These are phyloP conservation scores for Endotricha flammealis DNA, from an alignment of 2,888 invertebrate genomes.

Conservation along the genomic window DNA sequence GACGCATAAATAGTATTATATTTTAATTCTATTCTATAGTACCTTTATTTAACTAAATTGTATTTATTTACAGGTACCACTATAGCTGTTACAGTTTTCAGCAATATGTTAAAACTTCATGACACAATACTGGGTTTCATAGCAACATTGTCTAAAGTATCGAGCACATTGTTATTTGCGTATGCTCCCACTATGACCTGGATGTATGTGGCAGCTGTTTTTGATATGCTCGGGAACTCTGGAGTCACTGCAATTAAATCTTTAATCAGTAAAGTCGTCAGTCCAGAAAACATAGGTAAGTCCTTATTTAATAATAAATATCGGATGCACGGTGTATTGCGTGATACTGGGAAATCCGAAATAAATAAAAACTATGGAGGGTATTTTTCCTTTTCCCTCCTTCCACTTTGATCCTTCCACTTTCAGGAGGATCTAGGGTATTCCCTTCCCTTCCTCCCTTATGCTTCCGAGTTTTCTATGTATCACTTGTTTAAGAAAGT, in stretches of 20 bases:
- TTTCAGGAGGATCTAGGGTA: too few relatives aligned
- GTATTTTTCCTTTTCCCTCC: too few relatives aligned
- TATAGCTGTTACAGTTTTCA: conserved; percentile 63
- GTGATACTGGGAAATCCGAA: too few relatives aligned
- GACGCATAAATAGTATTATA: too few relatives aligned
- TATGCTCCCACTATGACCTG: conserved; percentile 57
- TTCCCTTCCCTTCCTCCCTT: too few relatives aligned
- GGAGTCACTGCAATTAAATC: conserved; percentile 76
- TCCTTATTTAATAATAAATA: too few relatives aligned
- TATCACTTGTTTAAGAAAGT: too few relatives aligned
- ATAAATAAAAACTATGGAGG: too few relatives aligned
- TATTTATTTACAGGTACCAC: conserved; percentile 52
- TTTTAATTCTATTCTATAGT: too few relatives aligned
- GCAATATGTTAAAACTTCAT: conserved; percentile 61
- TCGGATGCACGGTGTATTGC: too few relatives aligned
- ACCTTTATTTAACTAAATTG: neutral
- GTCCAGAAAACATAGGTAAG: conserved; percentile 69
- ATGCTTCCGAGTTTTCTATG: too few relatives aligned
- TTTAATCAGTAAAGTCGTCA: conserved; percentile 75
- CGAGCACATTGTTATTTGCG: conserved; percentile 58
- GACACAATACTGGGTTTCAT: conserved; percentile 66
- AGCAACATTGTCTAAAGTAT: conserved; percentile 64
- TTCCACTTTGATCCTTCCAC: too few relatives aligned
- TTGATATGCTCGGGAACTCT: conserved; percentile 73
- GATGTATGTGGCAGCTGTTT: conserved; percentile 62